Evolutionary conservation across 2,888 invertebrate genomes (phyloP), one percentile per base, ranked within the genome.

Genomic region (Cantharis nigra): DNA sequence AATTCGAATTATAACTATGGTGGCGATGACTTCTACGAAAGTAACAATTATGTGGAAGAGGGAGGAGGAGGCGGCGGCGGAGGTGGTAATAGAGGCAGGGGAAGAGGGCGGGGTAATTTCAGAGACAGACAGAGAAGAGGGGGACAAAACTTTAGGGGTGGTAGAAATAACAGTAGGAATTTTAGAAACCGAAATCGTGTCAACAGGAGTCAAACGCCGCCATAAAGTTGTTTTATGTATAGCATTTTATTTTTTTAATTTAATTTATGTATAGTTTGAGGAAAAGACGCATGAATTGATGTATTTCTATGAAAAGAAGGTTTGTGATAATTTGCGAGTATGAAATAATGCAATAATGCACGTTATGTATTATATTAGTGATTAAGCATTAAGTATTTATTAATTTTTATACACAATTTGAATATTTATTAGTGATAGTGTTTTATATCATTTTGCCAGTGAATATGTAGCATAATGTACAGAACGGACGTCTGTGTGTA

Each of bases 1-100:
- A 79, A 78, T 67, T 69, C 73, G 18, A 74, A 74, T 33, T 76
- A 18, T 62, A 77, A 80, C 64, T 75, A 78, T 23, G 81, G 80
- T 62, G 90, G 91, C 84, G 90, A 91, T 80, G 91, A 91, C 85
- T 91, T 89, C 82, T 87, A 87, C 77, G 78, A 79, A 16, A 82
- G 82, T 2, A 74, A 78, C 64, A 81, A 81, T 74, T 79, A 81
- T 33, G 76, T 75, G 65, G 72, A 78, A 78, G 77, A 80, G 10
- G 28, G 28, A 0, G 28, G 28, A 9, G 26, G 26, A 9, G 26
- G 26, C 7, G 26, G 26, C 26, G 26, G 26, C 69, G 76, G 64
- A 14, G 69, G 72, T 0, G 62, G 70, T 14, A 62, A 63, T 10
- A 65, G 73, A 20, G 67, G 75, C 1, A 23, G 78, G 23, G 75